These are phyloP conservation scores for Micropoecilia bifurca DNA, from an alignment of 2,797 vertebrate species.

Conservation along the genomic window DNA sequence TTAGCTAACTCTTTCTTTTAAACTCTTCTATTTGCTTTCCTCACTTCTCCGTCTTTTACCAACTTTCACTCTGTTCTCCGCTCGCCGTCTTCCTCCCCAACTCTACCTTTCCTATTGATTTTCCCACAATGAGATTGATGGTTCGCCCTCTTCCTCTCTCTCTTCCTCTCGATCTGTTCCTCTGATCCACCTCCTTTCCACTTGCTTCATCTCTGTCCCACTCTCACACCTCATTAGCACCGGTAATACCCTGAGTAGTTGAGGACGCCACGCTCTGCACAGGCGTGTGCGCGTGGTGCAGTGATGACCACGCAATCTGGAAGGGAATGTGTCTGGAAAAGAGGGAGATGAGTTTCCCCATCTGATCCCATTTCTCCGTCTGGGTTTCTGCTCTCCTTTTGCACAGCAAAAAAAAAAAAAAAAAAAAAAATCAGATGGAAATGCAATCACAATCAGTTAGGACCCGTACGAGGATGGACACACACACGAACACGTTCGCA, in stretches of 20 bases:
- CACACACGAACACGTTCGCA: conserved; percentile 33
- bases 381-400: conserved; percentile 56
- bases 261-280: conserved; percentile 65
- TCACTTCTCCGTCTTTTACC: conserved; percentile 12
- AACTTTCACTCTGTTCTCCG: conserved; percentile 19
- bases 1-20: conserved; percentile 17
- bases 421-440: conserved; percentile 73
- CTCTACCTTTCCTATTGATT: conserved; percentile 43
- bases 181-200: conserved; percentile 61
- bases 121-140: conserved; percentile 45
- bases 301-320: conserved; percentile 46
- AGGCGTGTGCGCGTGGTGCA: conserved; percentile 22
- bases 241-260: conserved; percentile 78
- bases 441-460: conserved; percentile 83
- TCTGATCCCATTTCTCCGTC: conserved; percentile 73
- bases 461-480: conserved; percentile 63
- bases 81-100: conserved; percentile 8
- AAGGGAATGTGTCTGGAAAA: conserved; percentile 66
- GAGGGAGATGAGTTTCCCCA: conserved; percentile 74
- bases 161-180: conserved; percentile 31
- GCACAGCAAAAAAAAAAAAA: conserved; percentile 47
- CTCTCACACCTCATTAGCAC: conserved; percentile 79
- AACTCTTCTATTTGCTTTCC: conserved; percentile 4
- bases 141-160: conserved; percentile 37
- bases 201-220: conserved; percentile 65